Conservation (phyloP, 2,113 vertebrate species). For the Epinephelus fuscoguttatus region DNA sequence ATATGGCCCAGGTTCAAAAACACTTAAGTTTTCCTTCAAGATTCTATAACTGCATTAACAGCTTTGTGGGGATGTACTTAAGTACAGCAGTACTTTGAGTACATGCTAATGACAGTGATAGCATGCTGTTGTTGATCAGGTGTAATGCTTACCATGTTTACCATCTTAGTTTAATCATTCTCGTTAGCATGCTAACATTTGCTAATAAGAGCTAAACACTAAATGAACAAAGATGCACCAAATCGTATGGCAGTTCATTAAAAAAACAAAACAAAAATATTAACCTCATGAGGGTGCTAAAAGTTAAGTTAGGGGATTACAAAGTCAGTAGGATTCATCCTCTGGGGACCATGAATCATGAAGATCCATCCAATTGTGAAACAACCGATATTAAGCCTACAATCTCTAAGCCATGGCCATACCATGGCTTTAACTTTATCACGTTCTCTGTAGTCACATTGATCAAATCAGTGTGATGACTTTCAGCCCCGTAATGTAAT, state of each 20-base stretch:
- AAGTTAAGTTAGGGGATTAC: too few relatives aligned
- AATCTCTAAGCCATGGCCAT: background rate
- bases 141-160: background rate
- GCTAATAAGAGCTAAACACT: too few relatives aligned
- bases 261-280: background rate
- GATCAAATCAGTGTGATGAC: background rate
- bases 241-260: background rate
- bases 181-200: too few relatives aligned
- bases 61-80: too few relatives aligned
- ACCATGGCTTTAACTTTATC: background rate
- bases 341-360: background rate
- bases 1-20: too few relatives aligned
- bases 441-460: background rate
- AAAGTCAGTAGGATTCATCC: background rate
- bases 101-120: background rate
- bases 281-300: background rate
- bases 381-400: too few relatives aligned
- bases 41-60: too few relatives aligned
- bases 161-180: too few relatives aligned
- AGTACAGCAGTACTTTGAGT: background rate
- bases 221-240: background rate
- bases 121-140: background rate
- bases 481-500: conserved; percentile 10
- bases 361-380: background rate
- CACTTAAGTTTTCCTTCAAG: too few relatives aligned